phyloP scores from a whole-genome alignment of 30 jellyfish, hydroid and myxozoan genomes.

The Turritopsis rubra region DNA sequence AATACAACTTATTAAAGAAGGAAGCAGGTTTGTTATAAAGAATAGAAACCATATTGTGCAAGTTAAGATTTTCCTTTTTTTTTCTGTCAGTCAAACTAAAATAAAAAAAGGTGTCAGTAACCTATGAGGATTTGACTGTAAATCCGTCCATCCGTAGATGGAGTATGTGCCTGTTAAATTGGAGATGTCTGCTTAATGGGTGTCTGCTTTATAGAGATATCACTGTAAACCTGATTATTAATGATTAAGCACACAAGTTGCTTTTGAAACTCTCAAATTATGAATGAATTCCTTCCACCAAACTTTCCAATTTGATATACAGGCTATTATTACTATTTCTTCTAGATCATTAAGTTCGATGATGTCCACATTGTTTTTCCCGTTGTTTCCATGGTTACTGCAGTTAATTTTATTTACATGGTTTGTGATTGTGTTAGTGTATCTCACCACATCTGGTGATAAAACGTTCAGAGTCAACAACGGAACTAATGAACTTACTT shows the following conservation, averaged over 20 bases:
- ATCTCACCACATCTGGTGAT: constrained; percentile 70
- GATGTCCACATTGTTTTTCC: constrained; percentile 61
- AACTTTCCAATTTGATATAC: neutral
- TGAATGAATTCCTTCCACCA: neutral
- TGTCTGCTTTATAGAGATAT: neutral
- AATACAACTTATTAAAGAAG: constrained; percentile 61
- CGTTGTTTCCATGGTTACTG: constrained; percentile 51
- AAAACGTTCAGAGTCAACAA: constrained; percentile 53
- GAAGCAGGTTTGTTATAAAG: constrained; percentile 36
- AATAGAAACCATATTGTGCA: too few species aligned
- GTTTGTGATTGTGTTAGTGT: constrained; percentile 48
- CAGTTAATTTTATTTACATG: constrained; percentile 59
- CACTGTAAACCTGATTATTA: neutral
- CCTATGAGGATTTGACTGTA: too few species aligned
- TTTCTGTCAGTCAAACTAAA: too few species aligned
- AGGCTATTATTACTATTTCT: neutral
- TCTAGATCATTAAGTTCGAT: constrained; percentile 48
- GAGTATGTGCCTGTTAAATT: too few species aligned
- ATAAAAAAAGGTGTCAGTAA: too few species aligned
- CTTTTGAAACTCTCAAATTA: neutral
- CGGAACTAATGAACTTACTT: constrained; percentile 51
- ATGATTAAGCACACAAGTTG: neutral
- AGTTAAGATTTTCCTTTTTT: too few species aligned
- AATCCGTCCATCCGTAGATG: too few species aligned
- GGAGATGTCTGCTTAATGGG: neutral